phyloP scores from a whole-genome alignment of 2,113 vertebrate genomes.

The Tenebrosternarchus preto region DNA sequence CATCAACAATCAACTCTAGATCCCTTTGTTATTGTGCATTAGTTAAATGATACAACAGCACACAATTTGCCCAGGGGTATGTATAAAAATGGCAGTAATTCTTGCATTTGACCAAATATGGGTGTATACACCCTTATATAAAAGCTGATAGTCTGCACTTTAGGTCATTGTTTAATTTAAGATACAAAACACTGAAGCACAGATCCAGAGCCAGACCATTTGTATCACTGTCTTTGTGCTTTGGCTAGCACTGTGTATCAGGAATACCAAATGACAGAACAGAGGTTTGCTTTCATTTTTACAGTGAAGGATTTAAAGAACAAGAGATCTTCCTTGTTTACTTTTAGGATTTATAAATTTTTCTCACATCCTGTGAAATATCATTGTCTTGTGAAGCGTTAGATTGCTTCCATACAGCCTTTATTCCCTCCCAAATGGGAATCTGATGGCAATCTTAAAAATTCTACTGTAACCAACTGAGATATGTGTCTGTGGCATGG shows the following conservation, averaged over 20 bases:
- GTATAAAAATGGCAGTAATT: neutral
- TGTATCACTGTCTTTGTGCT: neutral
- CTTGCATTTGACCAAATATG: no score
- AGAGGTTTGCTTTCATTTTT: neutral
- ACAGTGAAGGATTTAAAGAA: neutral
- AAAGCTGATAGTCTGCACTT: no score
- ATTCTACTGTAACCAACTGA: constrained; percentile 1
- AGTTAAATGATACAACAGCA: neutral
- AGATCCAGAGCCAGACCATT: no score
- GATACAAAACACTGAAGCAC: no score
- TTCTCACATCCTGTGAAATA: neutral
- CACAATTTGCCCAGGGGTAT: neutral
- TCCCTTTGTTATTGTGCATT: constrained; percentile 8
- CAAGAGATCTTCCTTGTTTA: neutral
- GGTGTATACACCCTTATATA: no score
- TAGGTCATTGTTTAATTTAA: no score
- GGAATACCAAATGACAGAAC: neutral
- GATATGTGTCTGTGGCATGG: neutral
- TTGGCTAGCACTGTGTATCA: neutral
- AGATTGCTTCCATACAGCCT: neutral
- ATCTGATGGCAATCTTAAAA: constrained; percentile 1
- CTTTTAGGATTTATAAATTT: neutral
- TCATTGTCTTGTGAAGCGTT: neutral
- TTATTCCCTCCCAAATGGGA: neutral
- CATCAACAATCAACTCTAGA: neutral